Conservation (phyloP, 2,797 vertebrate genomes). For the Erpetoichthys calabaricus region DNA sequence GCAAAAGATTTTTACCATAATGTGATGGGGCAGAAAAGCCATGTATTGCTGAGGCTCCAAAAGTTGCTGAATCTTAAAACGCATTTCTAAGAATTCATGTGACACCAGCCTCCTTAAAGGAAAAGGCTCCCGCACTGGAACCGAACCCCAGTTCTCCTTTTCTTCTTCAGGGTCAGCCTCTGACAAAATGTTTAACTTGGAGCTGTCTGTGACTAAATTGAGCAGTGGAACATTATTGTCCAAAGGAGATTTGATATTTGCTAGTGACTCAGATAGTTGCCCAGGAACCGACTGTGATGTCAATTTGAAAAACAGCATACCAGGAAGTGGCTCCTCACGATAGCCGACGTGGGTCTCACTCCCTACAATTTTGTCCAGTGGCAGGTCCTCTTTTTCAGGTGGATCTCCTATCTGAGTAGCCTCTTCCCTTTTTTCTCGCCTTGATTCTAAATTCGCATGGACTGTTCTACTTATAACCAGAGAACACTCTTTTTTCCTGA, state of each 20-base stretch:
- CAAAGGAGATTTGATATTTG: constrained; percentile 1
- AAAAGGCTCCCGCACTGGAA: constrained; percentile 30
- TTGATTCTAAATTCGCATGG: not conserved
- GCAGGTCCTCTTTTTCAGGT: not conserved
- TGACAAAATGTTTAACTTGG: too few species aligned
- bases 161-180: not conserved
- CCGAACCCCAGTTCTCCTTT: not conserved
- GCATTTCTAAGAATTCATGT: constrained; percentile 71
- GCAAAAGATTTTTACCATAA: constrained; percentile 72
- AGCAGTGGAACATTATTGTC: too few species aligned
- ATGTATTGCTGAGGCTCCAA: constrained; percentile 82
- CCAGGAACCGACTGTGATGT: constrained; percentile 14
- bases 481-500: not conserved
- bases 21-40: constrained; percentile 74
- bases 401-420: not conserved
- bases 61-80: constrained; percentile 81
- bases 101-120: constrained; percentile 54
- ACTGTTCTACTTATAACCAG: not conserved
- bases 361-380: constrained; percentile 6
- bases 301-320: constrained; percentile 63
- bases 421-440: constrained; percentile 2
- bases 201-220: too few species aligned
- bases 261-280: not conserved
- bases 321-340: constrained; percentile 57
- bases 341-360: constrained; percentile 4